phyloP scores from a whole-genome alignment of 1,140 invertebrate genomes.

The Trachymyrmex cornetzi region DNA sequence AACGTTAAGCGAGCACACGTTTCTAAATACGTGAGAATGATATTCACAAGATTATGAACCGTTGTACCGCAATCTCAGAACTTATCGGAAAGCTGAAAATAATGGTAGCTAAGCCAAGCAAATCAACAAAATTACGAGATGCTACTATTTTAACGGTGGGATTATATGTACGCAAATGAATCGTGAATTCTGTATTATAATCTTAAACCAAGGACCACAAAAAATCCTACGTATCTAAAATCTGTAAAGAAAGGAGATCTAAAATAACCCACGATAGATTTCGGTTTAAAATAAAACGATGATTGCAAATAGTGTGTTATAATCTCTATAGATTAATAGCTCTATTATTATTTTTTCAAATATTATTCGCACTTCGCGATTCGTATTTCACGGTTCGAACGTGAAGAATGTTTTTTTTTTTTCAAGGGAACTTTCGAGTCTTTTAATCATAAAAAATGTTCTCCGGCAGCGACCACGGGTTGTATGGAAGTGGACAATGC shows the following conservation, averaged over 20 bases:
- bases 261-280: conserved; percentile 14
- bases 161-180: conserved; percentile 28
- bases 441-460: conserved; percentile 68
- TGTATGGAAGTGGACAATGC: conserved; percentile 76
- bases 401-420: conserved; percentile 37
- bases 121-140: conserved; percentile 27
- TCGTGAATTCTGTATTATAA: conserved; percentile 17
- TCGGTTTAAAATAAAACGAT: conserved; percentile 29
- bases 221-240: conserved; percentile 33
- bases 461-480: conserved; percentile 71
- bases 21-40: conserved; percentile 62
- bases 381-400: conserved; percentile 40
- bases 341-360: conserved; percentile 42
- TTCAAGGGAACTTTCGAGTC: conserved; percentile 43
- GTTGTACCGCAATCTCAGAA: conserved; percentile 42
- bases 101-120: conserved; percentile 22
- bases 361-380: conserved; percentile 40
- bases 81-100: conserved; percentile 35
- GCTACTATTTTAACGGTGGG: conserved; percentile 18
- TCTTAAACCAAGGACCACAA: conserved; percentile 16
- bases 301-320: conserved; percentile 44
- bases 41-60: conserved; percentile 66
- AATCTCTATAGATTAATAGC: conserved; percentile 33
- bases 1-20: conserved; percentile 63
- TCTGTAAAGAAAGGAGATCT: conserved; percentile 15